A percentile compares a stretch with the other conserved stretches of the same genome.
phyloP scores from a whole-genome alignment of 1,140 invertebrate genomes.

The Odontomachus brunneus region DNA sequence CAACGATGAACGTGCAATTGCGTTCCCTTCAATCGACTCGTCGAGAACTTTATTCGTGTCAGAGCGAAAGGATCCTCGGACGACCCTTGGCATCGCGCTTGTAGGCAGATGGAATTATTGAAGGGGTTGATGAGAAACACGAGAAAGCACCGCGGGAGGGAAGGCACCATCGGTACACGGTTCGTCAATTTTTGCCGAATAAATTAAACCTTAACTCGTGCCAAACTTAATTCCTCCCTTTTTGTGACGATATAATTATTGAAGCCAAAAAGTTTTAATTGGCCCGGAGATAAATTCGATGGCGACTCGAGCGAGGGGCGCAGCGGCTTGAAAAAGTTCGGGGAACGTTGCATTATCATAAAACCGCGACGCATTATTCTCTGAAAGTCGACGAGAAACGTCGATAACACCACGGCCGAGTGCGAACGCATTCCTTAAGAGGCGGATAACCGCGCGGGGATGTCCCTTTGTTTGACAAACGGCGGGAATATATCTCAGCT shows the following conservation, averaged over 20 bases:
- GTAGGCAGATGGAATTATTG: too few relatives aligned
- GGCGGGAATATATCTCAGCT: constrained; percentile 31
- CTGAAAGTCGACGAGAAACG: background rate
- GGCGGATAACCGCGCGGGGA: background rate
- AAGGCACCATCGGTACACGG: background rate
- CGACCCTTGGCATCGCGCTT: too few relatives aligned
- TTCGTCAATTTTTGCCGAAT: background rate
- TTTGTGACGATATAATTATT: constrained; percentile 3
- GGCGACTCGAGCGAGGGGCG: too few relatives aligned
- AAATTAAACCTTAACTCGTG: background rate
- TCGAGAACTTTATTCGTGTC: background rate
- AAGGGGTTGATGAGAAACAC: too few relatives aligned
- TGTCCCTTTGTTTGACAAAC: constrained; percentile 12
- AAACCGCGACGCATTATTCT: background rate
- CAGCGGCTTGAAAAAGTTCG: background rate
- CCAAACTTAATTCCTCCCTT: background rate
- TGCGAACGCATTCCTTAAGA: background rate
- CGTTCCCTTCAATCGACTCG: background rate
- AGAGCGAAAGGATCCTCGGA: too few relatives aligned
- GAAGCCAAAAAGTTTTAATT: constrained; percentile 17
- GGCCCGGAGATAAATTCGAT: background rate
- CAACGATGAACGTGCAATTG: background rate
- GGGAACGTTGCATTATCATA: background rate
- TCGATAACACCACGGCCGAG: background rate
- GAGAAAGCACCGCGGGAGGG: too few relatives aligned